phyloP scores from a whole-genome alignment of 2,113 vertebrate species.

The Pseudopodoces humilis region DNA sequence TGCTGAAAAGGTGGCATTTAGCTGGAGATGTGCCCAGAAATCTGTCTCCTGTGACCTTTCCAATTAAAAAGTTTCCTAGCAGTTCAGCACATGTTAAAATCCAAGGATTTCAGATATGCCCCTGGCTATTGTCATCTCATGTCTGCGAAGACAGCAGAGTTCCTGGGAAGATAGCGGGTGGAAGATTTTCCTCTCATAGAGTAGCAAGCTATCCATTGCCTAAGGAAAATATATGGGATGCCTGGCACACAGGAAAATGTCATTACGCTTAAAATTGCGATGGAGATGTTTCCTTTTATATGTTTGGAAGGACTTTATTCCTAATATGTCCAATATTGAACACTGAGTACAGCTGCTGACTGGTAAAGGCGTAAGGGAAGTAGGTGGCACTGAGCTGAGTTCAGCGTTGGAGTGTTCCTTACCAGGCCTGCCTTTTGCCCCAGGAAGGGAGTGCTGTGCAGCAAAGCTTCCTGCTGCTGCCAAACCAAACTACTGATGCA shows the following conservation, averaged over 20 bases:
- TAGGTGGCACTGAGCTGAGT: neutral
- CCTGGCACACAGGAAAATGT: neutral
- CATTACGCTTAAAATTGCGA: neutral
- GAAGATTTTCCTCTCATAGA: neutral
- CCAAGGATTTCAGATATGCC: neutral
- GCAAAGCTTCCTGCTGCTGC: neutral
- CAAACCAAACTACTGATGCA: neutral
- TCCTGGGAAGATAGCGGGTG: neutral
- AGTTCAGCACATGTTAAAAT: neutral
- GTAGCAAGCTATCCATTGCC: fast-evolving
- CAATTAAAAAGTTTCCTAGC: neutral
- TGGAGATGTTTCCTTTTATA: neutral
- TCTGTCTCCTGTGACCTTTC: neutral
- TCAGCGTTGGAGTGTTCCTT: neutral
- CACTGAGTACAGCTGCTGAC: neutral
- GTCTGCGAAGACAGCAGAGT: neutral
- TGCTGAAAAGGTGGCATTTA: neutral
- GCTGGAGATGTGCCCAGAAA: neutral
- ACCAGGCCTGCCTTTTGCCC: neutral
- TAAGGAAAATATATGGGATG: neutral
- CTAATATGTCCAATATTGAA: neutral
- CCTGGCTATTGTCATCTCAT: neutral
- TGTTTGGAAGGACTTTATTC: neutral
- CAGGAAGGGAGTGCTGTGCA: fast-evolving
- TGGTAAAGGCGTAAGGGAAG: neutral